These are phyloP conservation scores for Platynereis dumerilii DNA, from an alignment of 2,888 invertebrate genomes.

Conservation along the genomic window DNA sequence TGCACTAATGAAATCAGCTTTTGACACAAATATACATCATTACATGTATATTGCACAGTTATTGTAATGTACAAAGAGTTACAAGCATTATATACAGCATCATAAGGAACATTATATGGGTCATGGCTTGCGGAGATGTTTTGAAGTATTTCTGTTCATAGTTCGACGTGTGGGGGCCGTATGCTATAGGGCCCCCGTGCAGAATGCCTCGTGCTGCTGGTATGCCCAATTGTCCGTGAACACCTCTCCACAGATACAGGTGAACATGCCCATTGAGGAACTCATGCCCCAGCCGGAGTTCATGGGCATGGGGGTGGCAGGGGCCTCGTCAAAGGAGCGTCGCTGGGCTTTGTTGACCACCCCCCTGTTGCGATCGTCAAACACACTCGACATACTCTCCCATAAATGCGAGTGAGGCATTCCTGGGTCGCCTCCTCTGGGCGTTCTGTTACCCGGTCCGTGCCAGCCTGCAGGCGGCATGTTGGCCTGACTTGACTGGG, in stretches of 20 bases:
- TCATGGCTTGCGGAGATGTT: no score
- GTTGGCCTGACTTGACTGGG: neutral
- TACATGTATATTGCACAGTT: no score
- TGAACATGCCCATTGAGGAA: conserved; percentile 30
- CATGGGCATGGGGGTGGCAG: neutral
- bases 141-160: no score
- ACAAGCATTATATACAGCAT: no score
- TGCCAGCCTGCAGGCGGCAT: neutral
- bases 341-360: neutral
- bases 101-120: no score
- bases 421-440: conserved; percentile 7
- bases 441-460: neutral
- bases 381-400: no score
- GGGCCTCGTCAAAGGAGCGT: neutral
- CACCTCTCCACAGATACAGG: conserved; percentile 28
- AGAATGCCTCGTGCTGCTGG: conserved; percentile 29
- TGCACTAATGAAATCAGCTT: no score
- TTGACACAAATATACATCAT: no score
- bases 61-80: no score
- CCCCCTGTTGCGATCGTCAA: no score
- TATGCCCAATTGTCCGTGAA: conserved; percentile 31
- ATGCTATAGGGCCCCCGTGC: conserved; percentile 9
- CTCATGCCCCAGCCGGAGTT: conserved; percentile 15
- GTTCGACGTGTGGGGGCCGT: no score
- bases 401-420: conserved; percentile 6